Percentiles rank a stretch among this genome's conserved stretches.
These are phyloP conservation scores for Ranitomeya imitator DNA, from an alignment of 2,113 vertebrate genomes.

Conservation along the genomic window DNA sequence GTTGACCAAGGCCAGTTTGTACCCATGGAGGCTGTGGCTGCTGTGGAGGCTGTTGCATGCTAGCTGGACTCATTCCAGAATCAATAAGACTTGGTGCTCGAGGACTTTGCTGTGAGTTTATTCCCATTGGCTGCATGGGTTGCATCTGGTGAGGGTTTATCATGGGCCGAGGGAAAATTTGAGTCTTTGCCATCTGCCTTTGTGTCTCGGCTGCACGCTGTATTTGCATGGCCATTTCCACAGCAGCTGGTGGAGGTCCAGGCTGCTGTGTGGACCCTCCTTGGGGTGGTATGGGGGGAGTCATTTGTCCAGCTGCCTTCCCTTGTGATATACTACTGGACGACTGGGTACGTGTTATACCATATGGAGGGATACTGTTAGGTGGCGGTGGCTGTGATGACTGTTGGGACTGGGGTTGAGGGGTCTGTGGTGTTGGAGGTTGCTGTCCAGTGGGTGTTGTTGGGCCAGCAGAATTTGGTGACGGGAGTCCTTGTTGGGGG, in stretches of 20 bases:
- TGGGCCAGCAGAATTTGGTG: slow-evolving; percentile 86
- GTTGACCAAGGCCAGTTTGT: slow-evolving; percentile 81
- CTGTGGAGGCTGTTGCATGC: slow-evolving; percentile 66
- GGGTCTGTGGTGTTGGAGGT: slow-evolving; percentile 87
- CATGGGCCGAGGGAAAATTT: slow-evolving; percentile 86
- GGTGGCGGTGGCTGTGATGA: slow-evolving; percentile 72
- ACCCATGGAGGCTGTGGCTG: slow-evolving; percentile 69
- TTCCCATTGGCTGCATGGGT: slow-evolving; percentile 82
- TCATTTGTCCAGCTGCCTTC: slow-evolving; percentile 77
- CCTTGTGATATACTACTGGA: slow-evolving; percentile 75
- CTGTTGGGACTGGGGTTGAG: slow-evolving; percentile 78
- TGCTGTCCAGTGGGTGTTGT: slow-evolving; percentile 87
- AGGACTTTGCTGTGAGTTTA: slow-evolving; percentile 80
- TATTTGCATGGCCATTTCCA: slow-evolving; percentile 97
- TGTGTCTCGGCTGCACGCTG: slow-evolving; percentile 93
- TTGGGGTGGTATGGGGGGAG: slow-evolving; percentile 76
- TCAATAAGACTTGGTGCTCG: slow-evolving; percentile 77
- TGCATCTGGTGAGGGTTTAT: slow-evolving; percentile 84
- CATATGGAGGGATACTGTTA: slow-evolving; percentile 73
- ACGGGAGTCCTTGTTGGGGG: slow-evolving; percentile 84
- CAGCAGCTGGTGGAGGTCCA: slow-evolving; percentile 92
- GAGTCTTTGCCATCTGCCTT: slow-evolving; percentile 91
- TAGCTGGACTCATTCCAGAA: slow-evolving; percentile 75
- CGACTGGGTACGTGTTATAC: slow-evolving; percentile 73
- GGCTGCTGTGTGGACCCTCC: slow-evolving; percentile 64